These are phyloP conservation scores for Cataglyphis cursor DNA, from an alignment of 2,888 invertebrate species.

Conservation along the genomic window DNA sequence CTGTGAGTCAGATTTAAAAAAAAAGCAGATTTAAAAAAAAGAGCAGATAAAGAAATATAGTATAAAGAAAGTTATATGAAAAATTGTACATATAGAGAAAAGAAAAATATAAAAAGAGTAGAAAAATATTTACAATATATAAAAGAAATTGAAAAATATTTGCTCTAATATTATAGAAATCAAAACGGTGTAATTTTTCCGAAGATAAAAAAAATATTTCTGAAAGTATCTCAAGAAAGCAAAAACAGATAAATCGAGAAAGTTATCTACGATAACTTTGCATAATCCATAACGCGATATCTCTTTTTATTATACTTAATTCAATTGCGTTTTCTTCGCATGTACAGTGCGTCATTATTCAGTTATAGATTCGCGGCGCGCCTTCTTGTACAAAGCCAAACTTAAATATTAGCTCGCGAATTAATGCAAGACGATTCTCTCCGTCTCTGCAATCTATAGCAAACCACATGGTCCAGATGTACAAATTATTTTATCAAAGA, in stretches of 20 bases:
- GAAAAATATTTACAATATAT: neutral
- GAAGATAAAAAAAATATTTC: neutral
- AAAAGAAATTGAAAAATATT: neutral
- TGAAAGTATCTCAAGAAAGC: neutral
- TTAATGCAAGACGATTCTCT: constrained; percentile 35
- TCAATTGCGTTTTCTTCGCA: neutral
- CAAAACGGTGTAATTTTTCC: neutral
- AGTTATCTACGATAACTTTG: neutral
- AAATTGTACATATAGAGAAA: neutral
- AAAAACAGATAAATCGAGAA: neutral
- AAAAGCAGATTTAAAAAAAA: neutral
- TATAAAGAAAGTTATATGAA: neutral
- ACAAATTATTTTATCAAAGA: constrained; percentile 54
- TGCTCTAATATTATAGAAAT: neutral
- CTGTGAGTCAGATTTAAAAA: constrained; percentile 7
- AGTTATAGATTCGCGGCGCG: neutral
- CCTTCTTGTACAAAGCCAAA: constrained; percentile 1
- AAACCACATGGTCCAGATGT: constrained; percentile 22
- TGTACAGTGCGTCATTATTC: neutral
- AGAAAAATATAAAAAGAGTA: neutral
- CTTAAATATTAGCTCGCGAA: constrained; percentile 43
- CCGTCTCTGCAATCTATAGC: neutral
- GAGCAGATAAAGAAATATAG: neutral
- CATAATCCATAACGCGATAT: neutral
- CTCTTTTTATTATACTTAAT: neutral